A percentile compares a stretch with the other conserved stretches of the same genome.
Conservation (phyloP, 2,888 invertebrate species). For the Beris morrisii region DNA sequence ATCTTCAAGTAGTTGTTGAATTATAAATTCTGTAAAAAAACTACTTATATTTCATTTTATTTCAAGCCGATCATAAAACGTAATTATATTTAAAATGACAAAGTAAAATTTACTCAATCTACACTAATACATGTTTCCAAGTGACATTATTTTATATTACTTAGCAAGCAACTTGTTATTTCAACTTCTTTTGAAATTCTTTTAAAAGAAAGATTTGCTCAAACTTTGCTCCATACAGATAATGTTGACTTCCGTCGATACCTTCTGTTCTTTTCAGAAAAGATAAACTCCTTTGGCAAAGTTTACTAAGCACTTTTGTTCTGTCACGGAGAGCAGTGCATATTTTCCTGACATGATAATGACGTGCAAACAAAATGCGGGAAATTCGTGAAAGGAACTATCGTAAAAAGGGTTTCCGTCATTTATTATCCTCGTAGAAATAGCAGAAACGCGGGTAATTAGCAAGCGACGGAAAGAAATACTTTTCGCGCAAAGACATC, state of each 20-base stretch:
- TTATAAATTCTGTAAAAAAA: too few relatives aligned
- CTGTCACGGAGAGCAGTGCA: conserved; percentile 5
- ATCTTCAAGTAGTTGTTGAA: too few relatives aligned
- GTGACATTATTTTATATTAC: too few relatives aligned
- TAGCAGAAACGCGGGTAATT: conserved; percentile 28
- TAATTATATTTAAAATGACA: too few relatives aligned
- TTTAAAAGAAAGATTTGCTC: too few relatives aligned
- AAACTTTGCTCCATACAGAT: too few relatives aligned
- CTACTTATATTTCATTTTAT: too few relatives aligned
- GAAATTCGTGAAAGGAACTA: conserved; percentile 22
- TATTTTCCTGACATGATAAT: conserved; percentile 29
- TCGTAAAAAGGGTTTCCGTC: conserved; percentile 18
- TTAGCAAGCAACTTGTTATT: too few relatives aligned
- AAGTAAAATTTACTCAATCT: too few relatives aligned
- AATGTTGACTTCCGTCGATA: background rate
- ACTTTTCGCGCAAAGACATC: conserved; percentile 19
- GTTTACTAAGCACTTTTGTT: conserved; percentile 26
- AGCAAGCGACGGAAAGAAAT: conserved; percentile 13
- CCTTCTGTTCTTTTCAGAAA: background rate
- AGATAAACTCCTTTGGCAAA: conserved; percentile 19
- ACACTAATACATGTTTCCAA: too few relatives aligned
- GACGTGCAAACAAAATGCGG: conserved; percentile 25
- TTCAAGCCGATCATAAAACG: too few relatives aligned
- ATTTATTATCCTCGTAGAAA: conserved; percentile 12
- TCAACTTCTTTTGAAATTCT: too few relatives aligned